These are phyloP conservation scores for Luehdorfia chinensis DNA, from an alignment of 1,140 invertebrate species.

Conservation along the genomic window DNA sequence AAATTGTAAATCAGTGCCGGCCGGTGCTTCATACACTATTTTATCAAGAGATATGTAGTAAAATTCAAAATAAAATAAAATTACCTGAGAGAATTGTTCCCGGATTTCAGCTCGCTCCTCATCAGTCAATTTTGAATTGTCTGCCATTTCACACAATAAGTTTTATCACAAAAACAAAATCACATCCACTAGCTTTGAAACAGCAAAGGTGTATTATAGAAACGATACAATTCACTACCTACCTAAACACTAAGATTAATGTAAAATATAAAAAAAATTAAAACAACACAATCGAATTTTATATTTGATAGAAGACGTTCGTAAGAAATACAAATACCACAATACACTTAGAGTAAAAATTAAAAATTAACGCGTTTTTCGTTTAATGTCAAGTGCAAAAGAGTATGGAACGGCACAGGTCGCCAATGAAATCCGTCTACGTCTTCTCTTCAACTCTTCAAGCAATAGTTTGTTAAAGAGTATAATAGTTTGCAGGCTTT, in stretches of 20 bases:
- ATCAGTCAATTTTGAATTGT: constrained; percentile 73
- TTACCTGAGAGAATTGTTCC: constrained; percentile 73
- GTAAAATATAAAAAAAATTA: constrained; percentile 34
- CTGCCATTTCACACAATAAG: constrained; percentile 61
- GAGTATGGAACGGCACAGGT: too few species aligned
- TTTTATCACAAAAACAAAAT: constrained; percentile 64
- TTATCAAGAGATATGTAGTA: background rate
- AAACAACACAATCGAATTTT: constrained; percentile 44
- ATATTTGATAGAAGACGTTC: constrained; percentile 21
- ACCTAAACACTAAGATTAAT: too few species aligned
- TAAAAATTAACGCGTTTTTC: constrained; percentile 23
- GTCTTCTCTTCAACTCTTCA: too few species aligned
- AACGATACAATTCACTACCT: too few species aligned
- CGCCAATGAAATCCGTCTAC: constrained; percentile 19
- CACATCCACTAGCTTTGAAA: constrained; percentile 46
- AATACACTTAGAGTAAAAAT: constrained; percentile 17
- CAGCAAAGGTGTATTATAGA: constrained; percentile 32
- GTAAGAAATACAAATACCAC: constrained; percentile 22
- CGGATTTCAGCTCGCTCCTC: constrained; percentile 70
- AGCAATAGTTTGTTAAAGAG: too few species aligned
- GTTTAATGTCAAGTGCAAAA: constrained; percentile 24
- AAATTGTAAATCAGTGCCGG: constrained; percentile 7
- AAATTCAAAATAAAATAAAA: constrained; percentile 16
- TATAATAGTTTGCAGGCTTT: too few species aligned
- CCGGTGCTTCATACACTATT: background rate